phyloP scores from a whole-genome alignment of 2,797 vertebrate species.

The Lithobates pipiens region DNA sequence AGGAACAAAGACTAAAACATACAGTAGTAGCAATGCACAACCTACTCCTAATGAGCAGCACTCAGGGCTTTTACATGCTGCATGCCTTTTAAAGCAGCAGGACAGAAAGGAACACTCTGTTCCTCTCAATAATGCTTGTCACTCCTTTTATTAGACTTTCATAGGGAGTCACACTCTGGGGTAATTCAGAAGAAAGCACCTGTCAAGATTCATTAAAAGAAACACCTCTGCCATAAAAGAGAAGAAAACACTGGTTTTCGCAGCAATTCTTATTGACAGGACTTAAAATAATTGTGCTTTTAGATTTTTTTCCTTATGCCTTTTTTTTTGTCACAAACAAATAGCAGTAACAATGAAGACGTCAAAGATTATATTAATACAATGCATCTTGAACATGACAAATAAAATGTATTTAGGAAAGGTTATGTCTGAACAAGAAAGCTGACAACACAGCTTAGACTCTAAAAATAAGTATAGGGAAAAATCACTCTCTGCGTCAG shows the following conservation, averaged over 20 bases:
- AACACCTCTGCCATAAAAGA: background rate
- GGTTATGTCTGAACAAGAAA: slow-evolving; percentile 8
- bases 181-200: slow-evolving; percentile 12
- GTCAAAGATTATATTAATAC: background rate
- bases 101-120: slow-evolving; percentile 18
- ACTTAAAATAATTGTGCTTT: background rate
- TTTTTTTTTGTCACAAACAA: background rate
- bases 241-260: background rate
- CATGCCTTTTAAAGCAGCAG: slow-evolving; percentile 18
- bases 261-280: background rate
- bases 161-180: background rate
- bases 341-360: background rate
- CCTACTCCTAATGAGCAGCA: slow-evolving; percentile 12
- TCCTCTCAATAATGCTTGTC: slow-evolving; percentile 22
- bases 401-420: background rate
- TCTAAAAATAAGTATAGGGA: slow-evolving; percentile 1
- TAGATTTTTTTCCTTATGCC: too few species aligned
- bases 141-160: background rate
- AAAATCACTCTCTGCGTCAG: background rate
- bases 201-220: slow-evolving; percentile 36
- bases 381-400: slow-evolving; percentile 6
- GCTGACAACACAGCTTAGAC: slow-evolving; percentile 20
- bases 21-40: background rate
- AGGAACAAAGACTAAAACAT: slow-evolving; percentile 4
- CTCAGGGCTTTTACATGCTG: slow-evolving; percentile 13